Evolutionary conservation across 2,797 vertebrate genomes (phyloP).

Genomic region (Halcyon badia): DNA sequence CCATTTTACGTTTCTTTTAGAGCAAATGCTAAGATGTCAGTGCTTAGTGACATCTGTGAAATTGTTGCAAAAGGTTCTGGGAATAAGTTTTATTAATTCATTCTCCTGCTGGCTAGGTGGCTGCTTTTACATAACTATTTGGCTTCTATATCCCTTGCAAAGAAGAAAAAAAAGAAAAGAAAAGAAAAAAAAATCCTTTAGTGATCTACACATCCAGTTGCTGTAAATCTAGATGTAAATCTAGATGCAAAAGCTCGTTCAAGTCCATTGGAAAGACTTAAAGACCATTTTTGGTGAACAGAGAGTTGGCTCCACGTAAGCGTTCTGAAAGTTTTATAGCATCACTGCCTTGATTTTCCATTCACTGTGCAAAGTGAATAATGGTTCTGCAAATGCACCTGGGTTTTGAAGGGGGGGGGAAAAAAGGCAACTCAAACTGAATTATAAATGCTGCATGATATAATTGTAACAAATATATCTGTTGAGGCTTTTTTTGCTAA

Average conservation of each 20-base stretch:
- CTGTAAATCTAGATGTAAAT: not conserved
- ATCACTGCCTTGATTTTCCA: slow-evolving; percentile 38
- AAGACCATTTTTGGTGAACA: not conserved
- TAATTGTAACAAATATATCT: slow-evolving; percentile 30
- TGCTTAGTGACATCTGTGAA: not conserved
- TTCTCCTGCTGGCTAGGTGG: not conserved
- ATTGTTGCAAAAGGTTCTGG: not conserved
- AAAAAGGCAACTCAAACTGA: not conserved
- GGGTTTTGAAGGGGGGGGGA: not conserved
- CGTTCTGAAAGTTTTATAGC: slow-evolving; percentile 16
- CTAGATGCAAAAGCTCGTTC: not conserved
- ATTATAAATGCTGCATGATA: slow-evolving; percentile 11
- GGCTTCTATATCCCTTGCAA: not conserved
- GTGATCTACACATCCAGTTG: not conserved
- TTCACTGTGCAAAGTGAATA: slow-evolving; percentile 29
- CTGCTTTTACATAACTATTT: slow-evolving; percentile 7
- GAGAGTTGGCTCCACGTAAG: not conserved
- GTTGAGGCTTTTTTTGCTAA: not conserved
- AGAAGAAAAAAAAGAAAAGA: not conserved
- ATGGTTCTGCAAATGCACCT: slow-evolving; percentile 14
- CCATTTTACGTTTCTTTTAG: slow-evolving; percentile 29
- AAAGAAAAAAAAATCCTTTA: not conserved
- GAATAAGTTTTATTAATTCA: not conserved
- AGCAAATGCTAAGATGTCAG: slow-evolving; percentile 1
- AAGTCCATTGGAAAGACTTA: not conserved